phyloP scores from a whole-genome alignment of 2,888 invertebrate genomes.

The Polydrusus pterygomalis region DNA sequence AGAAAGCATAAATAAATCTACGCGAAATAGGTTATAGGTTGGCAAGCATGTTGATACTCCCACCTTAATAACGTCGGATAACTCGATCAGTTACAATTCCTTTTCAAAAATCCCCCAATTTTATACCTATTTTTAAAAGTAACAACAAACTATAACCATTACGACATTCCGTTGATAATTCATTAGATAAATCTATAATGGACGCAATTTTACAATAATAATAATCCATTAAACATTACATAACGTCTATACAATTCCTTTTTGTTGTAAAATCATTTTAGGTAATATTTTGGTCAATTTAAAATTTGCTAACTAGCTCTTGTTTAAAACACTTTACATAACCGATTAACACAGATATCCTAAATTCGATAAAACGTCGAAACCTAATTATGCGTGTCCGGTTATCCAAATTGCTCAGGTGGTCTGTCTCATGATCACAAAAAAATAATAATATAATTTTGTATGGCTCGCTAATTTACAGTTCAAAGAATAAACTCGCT shows the following conservation, averaged over 20 bases:
- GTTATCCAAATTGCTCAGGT: slow-evolving; percentile 22
- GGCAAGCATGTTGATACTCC: no score
- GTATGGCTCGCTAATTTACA: slow-evolving; percentile 9
- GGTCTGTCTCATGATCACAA: slow-evolving; percentile 6
- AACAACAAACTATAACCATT: no score
- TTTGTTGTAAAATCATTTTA: slow-evolving; percentile 33
- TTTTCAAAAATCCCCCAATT: no score
- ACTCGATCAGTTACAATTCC: no score
- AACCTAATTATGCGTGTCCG: slow-evolving; percentile 23
- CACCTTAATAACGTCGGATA: no score
- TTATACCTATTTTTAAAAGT: no score
- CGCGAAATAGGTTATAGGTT: no score
- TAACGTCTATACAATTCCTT: background rate
- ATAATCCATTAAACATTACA: background rate
- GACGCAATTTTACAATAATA: background rate
- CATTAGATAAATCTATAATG: background rate
- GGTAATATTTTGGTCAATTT: slow-evolving; percentile 26
- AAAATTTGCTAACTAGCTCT: slow-evolving; percentile 21
- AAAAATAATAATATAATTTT: background rate
- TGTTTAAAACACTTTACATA: slow-evolving; percentile 31
- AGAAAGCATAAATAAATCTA: no score
- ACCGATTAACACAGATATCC: slow-evolving; percentile 40
- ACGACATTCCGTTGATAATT: background rate
- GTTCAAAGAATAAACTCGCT: slow-evolving; percentile 5
- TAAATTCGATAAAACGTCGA: slow-evolving; percentile 38